These are phyloP conservation scores for Enteromius argenteus DNA, from an alignment of 2,797 vertebrate genomes.

Conservation along the genomic window DNA sequence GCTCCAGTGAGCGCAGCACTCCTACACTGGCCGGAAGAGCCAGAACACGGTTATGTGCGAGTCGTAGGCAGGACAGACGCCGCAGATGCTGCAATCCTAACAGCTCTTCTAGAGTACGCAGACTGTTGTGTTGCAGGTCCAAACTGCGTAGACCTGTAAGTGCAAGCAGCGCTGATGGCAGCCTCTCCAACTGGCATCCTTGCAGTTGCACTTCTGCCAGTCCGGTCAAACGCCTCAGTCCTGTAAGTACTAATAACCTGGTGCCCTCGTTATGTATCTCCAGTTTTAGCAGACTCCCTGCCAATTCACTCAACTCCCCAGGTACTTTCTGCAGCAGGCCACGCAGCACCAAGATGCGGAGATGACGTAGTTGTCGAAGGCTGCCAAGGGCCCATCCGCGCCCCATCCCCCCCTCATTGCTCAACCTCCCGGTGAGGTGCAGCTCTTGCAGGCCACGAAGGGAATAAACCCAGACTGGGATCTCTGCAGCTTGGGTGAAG, in stretches of 20 bases:
- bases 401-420: constrained; percentile 71
- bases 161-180: constrained; percentile 75
- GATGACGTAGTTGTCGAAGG: constrained; percentile 74
- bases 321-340: constrained; percentile 77
- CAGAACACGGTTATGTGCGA: constrained; percentile 77
- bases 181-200: constrained; percentile 79
- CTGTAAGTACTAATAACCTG: constrained; percentile 74
- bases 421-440: constrained; percentile 76
- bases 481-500: constrained; percentile 76
- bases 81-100: constrained; percentile 76
- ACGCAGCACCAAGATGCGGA: constrained; percentile 74
- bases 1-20: constrained; percentile 75
- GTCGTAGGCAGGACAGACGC: constrained; percentile 74
- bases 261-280: constrained; percentile 80
- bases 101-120: constrained; percentile 80
- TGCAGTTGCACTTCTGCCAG: constrained; percentile 77
- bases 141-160: constrained; percentile 74
- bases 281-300: constrained; percentile 72
- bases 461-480: constrained; percentile 79
- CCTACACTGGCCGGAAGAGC: constrained; percentile 73
- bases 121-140: constrained; percentile 77
- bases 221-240: constrained; percentile 72
- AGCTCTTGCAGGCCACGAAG: constrained; percentile 79
- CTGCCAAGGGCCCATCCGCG: constrained; percentile 75
- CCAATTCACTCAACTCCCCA: constrained; percentile 75